Evolutionary conservation across 1,140 invertebrate genomes (phyloP).

Genomic region (Octopus sinensis): DNA sequence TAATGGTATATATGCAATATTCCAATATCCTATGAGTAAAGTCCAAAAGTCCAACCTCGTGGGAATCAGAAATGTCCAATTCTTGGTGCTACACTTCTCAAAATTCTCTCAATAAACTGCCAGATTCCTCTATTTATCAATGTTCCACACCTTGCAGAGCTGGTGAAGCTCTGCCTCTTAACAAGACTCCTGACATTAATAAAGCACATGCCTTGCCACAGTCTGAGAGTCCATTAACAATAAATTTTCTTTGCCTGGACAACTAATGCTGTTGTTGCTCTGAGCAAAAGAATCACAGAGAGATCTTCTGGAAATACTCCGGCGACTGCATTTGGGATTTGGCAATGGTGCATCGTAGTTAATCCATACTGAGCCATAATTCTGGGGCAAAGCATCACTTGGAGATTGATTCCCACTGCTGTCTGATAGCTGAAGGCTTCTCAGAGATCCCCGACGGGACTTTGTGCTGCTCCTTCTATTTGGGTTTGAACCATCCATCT

Average conservation of each 20-base stretch:
- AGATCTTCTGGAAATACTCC: no score
- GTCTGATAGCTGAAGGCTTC: background rate
- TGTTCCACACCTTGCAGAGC: background rate
- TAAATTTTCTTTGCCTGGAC: no score
- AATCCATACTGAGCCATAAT: background rate
- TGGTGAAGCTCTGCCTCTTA: background rate
- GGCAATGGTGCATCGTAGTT: background rate
- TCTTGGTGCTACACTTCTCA: background rate
- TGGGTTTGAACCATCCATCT: background rate
- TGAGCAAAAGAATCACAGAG: no score
- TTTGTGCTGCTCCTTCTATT: background rate
- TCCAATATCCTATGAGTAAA: no score
- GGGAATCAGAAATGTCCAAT: background rate
- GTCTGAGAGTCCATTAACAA: no score
- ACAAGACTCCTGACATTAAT: background rate
- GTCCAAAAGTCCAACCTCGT: background rate
- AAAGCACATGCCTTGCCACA: background rate
- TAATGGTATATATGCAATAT: no score
- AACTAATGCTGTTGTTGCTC: no score
- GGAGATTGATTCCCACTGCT: background rate
- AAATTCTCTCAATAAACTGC: background rate
- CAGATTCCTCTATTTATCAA: background rate
- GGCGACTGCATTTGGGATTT: background rate
- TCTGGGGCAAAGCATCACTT: background rate
- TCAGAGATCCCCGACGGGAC: background rate